A percentile compares a stretch with the other conserved stretches of the same genome.
Evolutionary conservation across 1,140 invertebrate genomes (phyloP).

Genomic region (Tachypleus tridentatus): DNA sequence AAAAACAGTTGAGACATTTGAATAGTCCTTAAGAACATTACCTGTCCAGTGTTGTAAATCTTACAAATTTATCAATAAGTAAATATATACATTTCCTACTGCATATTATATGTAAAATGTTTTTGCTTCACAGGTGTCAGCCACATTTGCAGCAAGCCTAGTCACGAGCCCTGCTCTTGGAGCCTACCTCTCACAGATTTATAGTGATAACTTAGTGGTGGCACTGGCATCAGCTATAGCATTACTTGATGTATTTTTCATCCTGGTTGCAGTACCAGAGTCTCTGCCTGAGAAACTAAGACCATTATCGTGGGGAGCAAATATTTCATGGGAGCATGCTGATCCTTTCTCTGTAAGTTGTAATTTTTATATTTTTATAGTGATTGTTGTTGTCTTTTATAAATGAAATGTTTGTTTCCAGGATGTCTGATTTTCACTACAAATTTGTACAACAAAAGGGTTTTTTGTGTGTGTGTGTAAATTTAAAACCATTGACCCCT

Average conservation of each 20-base stretch:
- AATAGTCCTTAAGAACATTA: too few relatives aligned
- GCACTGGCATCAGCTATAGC: slow-evolving; percentile 87
- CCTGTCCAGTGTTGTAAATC: too few relatives aligned
- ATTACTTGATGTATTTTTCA: slow-evolving; percentile 94
- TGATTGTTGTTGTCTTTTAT: too few relatives aligned
- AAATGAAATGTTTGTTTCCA: too few relatives aligned
- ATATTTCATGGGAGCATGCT: slow-evolving; percentile 86
- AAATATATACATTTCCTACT: too few relatives aligned
- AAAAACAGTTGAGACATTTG: too few relatives aligned
- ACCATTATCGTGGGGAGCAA: slow-evolving; percentile 59
- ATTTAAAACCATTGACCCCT: too few relatives aligned
- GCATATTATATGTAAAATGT: too few relatives aligned
- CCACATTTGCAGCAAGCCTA: slow-evolving; percentile 96
- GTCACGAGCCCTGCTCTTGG: slow-evolving; percentile 94
- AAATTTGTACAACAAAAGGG: too few relatives aligned
- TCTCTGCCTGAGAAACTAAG: slow-evolving; percentile 88
- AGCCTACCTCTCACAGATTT: slow-evolving; percentile 77
- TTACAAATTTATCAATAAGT: too few relatives aligned
- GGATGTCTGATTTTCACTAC: too few relatives aligned
- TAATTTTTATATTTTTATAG: neutral
- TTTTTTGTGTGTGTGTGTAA: too few relatives aligned
- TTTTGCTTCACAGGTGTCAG: slow-evolving; percentile 52
- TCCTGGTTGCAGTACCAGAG: slow-evolving; percentile 94
- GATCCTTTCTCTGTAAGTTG: slow-evolving; percentile 82
- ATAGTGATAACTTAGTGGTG: slow-evolving; percentile 89